A percentile compares a stretch with the other conserved stretches of the same genome.
Evolutionary conservation across 2,113 vertebrate species (phyloP).

Genomic region (Varanus komodoensis): DNA sequence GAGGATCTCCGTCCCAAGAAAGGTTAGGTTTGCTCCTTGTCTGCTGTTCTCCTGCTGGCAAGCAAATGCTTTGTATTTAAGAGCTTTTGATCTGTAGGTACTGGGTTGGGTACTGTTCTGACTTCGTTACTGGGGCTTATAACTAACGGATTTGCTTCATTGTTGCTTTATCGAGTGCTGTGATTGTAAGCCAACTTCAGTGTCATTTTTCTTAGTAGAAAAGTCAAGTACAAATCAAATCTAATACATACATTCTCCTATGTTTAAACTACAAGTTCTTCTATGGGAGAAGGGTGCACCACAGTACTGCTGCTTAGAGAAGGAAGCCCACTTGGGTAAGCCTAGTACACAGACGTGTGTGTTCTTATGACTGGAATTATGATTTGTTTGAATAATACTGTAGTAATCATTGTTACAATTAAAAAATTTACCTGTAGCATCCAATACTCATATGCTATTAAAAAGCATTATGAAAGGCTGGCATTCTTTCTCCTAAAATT

Average conservation of each 20-base stretch:
- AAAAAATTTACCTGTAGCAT: neutral
- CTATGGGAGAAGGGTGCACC: too few species aligned
- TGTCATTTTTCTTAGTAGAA: too few species aligned
- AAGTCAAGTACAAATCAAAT: too few species aligned
- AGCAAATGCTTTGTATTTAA: too few species aligned
- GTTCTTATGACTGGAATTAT: neutral
- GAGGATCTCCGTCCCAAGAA: too few species aligned
- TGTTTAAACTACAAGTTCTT: neutral
- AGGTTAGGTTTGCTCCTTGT: too few species aligned
- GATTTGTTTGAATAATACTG: neutral
- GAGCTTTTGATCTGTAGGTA: too few species aligned
- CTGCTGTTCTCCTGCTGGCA: too few species aligned
- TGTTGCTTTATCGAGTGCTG: neutral
- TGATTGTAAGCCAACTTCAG: too few species aligned
- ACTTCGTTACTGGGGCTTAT: too few species aligned
- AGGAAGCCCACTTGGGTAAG: neutral
- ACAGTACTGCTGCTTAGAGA: neutral
- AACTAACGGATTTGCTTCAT: neutral
- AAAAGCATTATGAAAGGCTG: slow-evolving; percentile 45
- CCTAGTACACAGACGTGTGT: neutral
- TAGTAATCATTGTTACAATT: neutral
- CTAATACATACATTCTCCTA: neutral
- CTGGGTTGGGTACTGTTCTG: too few species aligned
- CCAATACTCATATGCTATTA: slow-evolving; percentile 33
- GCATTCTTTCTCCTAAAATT: slow-evolving; percentile 46